phyloP scores from a whole-genome alignment of 2,797 vertebrate species.

The Phalanger gymnotis region DNA sequence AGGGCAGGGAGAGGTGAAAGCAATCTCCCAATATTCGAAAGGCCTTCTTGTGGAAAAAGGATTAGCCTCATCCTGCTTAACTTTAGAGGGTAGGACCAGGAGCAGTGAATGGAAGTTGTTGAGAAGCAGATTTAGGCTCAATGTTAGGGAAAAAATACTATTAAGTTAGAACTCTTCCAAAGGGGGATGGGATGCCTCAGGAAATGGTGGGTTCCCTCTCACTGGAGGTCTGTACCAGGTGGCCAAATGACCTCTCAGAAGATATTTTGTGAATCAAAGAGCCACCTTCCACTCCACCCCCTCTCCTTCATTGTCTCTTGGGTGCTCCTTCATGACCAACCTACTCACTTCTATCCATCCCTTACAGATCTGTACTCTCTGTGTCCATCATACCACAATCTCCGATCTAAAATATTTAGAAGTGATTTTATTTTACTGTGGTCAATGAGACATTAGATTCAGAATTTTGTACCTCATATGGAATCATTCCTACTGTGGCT shows the following conservation, averaged over 20 bases:
- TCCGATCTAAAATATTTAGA: slow-evolving; percentile 25
- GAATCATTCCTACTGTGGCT: not conserved
- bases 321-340: not conserved
- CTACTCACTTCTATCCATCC: not conserved
- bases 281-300: not conserved
- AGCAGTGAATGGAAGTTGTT: not conserved
- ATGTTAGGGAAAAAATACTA: not conserved
- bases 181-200: accelerated
- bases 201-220: not conserved
- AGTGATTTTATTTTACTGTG: not conserved
- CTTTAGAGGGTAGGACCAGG: not conserved
- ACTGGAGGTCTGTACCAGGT: not conserved
- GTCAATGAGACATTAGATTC: slow-evolving; percentile 6
- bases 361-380: not conserved
- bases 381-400: not conserved
- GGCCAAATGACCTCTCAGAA: not conserved
- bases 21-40: not conserved
- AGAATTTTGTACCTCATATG: slow-evolving; percentile 39
- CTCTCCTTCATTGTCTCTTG: not conserved
- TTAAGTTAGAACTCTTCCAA: not conserved
- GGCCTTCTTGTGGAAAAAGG: not conserved
- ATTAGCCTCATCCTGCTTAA: not conserved
- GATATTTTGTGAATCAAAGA: not conserved
- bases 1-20: not conserved
- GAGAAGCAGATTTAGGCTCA: not conserved